phyloP scores from a whole-genome alignment of 1,140 invertebrate species.

The Drosophila micromelanica region DNA sequence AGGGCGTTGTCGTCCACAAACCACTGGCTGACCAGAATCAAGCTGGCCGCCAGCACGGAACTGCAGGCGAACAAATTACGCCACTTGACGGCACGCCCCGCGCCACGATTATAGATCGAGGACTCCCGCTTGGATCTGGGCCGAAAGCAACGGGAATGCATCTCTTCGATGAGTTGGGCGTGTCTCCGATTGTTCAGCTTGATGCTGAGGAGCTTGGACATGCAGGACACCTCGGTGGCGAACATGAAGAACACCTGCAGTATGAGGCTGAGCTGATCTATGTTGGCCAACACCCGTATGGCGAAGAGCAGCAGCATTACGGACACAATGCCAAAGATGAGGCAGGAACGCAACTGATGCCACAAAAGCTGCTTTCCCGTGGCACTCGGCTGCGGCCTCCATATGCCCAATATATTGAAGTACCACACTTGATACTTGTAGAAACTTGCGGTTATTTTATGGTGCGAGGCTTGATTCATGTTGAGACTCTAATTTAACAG shows the following conservation, averaged over 20 bases:
- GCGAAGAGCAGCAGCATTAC: constrained; percentile 55
- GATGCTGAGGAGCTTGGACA: constrained; percentile 62
- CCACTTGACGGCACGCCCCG: constrained; percentile 21
- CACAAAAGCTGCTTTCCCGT: background rate
- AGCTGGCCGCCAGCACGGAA: constrained; percentile 38
- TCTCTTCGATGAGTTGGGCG: constrained; percentile 25
- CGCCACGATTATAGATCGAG: constrained; percentile 2
- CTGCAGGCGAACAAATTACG: constrained; percentile 49
- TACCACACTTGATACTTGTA: constrained; percentile 66
- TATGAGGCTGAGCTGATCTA: constrained; percentile 55
- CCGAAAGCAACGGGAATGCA: constrained; percentile 34
- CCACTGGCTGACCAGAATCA: constrained; percentile 39
- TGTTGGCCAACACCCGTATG: constrained; percentile 44
- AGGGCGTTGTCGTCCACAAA: constrained; percentile 34
- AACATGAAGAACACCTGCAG: constrained; percentile 74
- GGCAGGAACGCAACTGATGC: constrained; percentile 36
- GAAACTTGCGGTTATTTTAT: constrained; percentile 32
- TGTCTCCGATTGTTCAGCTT: constrained; percentile 22
- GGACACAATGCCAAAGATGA: constrained; percentile 43
- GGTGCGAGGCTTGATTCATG: constrained; percentile 42
- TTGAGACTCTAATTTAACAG: no score
- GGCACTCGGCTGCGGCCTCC: constrained; percentile 17
- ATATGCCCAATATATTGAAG: constrained; percentile 55
- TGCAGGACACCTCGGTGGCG: constrained; percentile 62
- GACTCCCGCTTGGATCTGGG: constrained; percentile 21